phyloP scores from a whole-genome alignment of 2,888 invertebrate genomes.

The Noctua janthina region DNA sequence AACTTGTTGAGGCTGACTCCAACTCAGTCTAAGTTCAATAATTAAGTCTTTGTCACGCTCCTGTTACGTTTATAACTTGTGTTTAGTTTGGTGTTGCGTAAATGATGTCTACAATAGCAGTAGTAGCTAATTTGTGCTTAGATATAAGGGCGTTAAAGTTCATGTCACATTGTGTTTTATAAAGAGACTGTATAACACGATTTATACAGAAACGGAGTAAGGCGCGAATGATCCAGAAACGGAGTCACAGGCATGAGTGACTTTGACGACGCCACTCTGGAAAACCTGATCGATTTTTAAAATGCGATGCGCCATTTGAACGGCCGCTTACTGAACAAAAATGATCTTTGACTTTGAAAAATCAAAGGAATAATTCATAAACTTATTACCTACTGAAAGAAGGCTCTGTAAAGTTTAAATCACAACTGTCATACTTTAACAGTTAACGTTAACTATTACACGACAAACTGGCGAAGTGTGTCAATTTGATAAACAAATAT shows the following conservation, averaged over 20 bases:
- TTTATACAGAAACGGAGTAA: too few species aligned
- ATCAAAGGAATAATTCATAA: not conserved
- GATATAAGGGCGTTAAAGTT: not conserved
- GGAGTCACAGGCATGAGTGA: not conserved
- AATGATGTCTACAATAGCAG: not conserved
- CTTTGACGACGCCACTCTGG: not conserved
- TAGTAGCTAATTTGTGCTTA: not conserved
- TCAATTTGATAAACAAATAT: not conserved
- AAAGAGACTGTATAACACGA: not conserved
- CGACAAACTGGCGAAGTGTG: not conserved
- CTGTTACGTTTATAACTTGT: slow-evolving; percentile 19
- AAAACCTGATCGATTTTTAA: not conserved
- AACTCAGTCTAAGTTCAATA: slow-evolving; percentile 59
- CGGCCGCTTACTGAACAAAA: not conserved
- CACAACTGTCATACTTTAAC: not conserved
- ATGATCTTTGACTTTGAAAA: not conserved
- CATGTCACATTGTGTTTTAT: not conserved
- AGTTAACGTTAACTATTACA: not conserved
- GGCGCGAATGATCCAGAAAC: too few species aligned
- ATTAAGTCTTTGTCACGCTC: slow-evolving; percentile 57
- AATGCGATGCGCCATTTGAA: not conserved
- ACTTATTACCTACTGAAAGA: not conserved
- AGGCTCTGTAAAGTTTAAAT: not conserved
- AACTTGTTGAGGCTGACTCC: slow-evolving; percentile 45
- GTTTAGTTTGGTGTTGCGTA: slow-evolving; percentile 1